phyloP scores from a whole-genome alignment of 2,888 invertebrate genomes.

The Aelia acuminata region DNA sequence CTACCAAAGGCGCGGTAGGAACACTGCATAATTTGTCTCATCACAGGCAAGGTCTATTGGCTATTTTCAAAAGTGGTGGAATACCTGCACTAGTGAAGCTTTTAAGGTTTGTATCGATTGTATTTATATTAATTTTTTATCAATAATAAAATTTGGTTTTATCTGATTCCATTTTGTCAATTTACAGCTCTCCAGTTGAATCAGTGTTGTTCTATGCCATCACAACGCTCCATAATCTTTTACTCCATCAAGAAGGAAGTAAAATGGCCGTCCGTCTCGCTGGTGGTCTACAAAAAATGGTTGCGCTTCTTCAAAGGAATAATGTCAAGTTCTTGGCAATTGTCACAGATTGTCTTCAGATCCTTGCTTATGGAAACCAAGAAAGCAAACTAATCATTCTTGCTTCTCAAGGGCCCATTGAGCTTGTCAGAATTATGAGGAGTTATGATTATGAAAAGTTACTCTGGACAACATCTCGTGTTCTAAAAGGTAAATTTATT shows the following conservation, averaged over 20 bases:
- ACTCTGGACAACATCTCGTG: constrained; percentile 98
- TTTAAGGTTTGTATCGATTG: constrained; percentile 73
- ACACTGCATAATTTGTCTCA: constrained; percentile 98
- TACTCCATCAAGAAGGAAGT: constrained; percentile 97
- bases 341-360: constrained; percentile 98
- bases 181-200: constrained; percentile 89
- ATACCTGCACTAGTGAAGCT: constrained; percentile 97
- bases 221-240: constrained; percentile 96
- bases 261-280: constrained; percentile 98
- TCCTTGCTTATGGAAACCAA: constrained; percentile 97
- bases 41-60: constrained; percentile 95
- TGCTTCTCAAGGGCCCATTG: constrained; percentile 95
- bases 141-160: neutral
- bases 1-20: constrained; percentile 96
- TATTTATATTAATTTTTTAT: neutral
- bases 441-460: constrained; percentile 98
- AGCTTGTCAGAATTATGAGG: constrained; percentile 97
- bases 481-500: constrained; percentile 81
- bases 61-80: constrained; percentile 99
- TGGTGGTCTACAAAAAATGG: constrained; percentile 98
- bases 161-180: neutral
- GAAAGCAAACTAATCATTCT: constrained; percentile 97
- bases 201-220: constrained; percentile 98
- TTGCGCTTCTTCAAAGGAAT: constrained; percentile 93
- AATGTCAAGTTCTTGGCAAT: constrained; percentile 98